Percentiles rank a stretch among this genome's conserved stretches.
Evolutionary conservation across 2,888 invertebrate genomes (phyloP).

Genomic region (Escarpia spicata): DNA sequence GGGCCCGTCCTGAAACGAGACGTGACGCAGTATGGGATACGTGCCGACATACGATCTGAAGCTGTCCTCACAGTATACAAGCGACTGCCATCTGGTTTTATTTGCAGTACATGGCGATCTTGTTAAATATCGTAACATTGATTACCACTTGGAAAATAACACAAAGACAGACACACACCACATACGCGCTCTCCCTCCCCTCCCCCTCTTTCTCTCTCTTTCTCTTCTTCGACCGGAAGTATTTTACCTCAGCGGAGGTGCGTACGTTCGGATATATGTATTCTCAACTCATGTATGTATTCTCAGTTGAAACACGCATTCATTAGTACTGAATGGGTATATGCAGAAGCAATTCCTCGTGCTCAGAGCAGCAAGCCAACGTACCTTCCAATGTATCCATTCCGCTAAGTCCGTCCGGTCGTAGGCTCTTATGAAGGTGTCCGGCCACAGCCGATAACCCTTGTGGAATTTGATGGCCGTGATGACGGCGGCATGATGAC

Average conservation of each 20-base stretch:
- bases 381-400: not conserved
- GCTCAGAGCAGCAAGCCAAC: not conserved
- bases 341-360: not conserved
- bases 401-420: not conserved
- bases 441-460: not conserved
- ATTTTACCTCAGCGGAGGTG: too few species aligned
- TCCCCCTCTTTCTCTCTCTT: too few species aligned
- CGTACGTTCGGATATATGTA: too few species aligned
- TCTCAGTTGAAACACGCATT: not conserved
- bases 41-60: not conserved
- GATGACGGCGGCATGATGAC: not conserved
- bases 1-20: not conserved
- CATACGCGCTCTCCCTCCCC: too few species aligned
- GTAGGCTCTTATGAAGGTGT: not conserved
- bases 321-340: not conserved
- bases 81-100: not conserved
- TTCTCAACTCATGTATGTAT: too few species aligned
- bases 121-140: too few species aligned
- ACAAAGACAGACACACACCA: too few species aligned
- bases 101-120: too few species aligned
- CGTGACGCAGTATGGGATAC: not conserved
- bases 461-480: not conserved
- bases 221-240: too few species aligned
- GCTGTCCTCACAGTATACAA: not conserved
- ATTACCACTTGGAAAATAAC: too few species aligned